Percentiles rank a stretch among this genome's conserved stretches.
These are phyloP conservation scores for Synanthedon tipuliformis DNA, from an alignment of 2,888 invertebrate species.

Conservation along the genomic window DNA sequence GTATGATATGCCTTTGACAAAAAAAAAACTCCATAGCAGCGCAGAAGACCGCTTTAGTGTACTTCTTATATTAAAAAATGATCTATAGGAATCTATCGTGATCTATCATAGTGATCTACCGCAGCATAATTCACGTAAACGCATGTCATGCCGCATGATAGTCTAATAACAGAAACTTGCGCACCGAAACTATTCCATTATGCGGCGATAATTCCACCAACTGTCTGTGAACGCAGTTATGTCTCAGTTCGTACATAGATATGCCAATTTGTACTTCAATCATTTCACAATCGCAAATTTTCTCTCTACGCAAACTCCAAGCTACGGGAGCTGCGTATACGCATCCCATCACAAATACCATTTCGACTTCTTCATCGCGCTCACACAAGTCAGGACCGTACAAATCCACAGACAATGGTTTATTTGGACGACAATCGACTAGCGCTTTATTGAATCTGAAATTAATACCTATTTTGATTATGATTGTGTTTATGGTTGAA, in stretches of 20 bases:
- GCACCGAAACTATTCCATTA: slow-evolving; percentile 47
- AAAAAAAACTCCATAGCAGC: no score
- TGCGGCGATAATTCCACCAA: slow-evolving; percentile 39
- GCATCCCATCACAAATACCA: slow-evolving; percentile 49
- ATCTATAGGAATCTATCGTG: no score
- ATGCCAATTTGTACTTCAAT: slow-evolving; percentile 47
- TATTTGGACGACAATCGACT: slow-evolving; percentile 40
- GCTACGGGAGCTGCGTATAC: slow-evolving; percentile 37
- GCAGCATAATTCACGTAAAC: no score
- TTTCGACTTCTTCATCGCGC: slow-evolving; percentile 30
- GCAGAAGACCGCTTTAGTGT: no score
- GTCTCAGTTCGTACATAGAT: slow-evolving; percentile 50
- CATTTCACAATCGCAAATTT: slow-evolving; percentile 59
- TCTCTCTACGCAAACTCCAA: slow-evolving; percentile 48
- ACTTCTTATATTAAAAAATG: no score
- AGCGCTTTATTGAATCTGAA: slow-evolving; percentile 50
- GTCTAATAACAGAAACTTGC: not conserved
- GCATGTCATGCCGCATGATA: no score
- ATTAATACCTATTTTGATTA: not conserved
- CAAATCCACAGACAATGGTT: slow-evolving; percentile 35
- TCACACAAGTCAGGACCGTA: slow-evolving; percentile 52
- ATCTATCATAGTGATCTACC: no score
- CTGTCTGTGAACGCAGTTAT: slow-evolving; percentile 44
- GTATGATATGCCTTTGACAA: no score
- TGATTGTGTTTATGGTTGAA: not conserved